A percentile compares a stretch with the other conserved stretches of the same genome.
Evolutionary conservation across 2,888 invertebrate genomes (phyloP).

Genomic region (Euphydryas editha): DNA sequence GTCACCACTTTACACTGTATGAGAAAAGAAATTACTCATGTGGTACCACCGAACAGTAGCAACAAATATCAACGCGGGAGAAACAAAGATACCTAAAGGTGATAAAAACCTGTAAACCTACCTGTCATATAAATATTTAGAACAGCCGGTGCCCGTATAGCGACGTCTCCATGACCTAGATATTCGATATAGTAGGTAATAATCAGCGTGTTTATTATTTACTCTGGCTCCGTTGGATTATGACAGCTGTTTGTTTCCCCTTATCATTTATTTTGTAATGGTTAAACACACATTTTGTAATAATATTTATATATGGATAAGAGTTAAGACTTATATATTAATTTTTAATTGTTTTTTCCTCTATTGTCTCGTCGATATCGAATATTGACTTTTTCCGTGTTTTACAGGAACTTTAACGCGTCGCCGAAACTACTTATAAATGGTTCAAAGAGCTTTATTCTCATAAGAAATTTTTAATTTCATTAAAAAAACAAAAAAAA

Average conservation of each 20-base stretch:
- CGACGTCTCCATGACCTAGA: constrained; percentile 41
- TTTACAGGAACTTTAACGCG: too few relatives aligned
- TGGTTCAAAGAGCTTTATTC: too few relatives aligned
- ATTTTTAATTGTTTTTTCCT: background rate
- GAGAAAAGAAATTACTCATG: too few relatives aligned
- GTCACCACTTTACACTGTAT: too few relatives aligned
- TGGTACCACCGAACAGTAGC: too few relatives aligned
- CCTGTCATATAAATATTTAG: constrained; percentile 31
- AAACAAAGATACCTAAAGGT: too few relatives aligned
- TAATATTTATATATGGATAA: constrained; percentile 11
- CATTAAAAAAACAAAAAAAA: too few relatives aligned
- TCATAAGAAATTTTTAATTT: too few relatives aligned
- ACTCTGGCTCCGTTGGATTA: constrained; percentile 21
- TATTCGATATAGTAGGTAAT: constrained; percentile 19
- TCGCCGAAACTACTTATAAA: too few relatives aligned
- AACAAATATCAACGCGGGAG: too few relatives aligned
- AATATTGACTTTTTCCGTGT: too few relatives aligned
- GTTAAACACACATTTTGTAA: constrained; percentile 17
- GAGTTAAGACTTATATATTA: background rate
- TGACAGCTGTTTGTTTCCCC: constrained; percentile 15
- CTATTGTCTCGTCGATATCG: background rate
- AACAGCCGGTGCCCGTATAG: constrained; percentile 29
- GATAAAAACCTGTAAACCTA: too few relatives aligned
- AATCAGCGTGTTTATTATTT: constrained; percentile 13
- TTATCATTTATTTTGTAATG: constrained; percentile 27